Evolutionary conservation across 1,140 invertebrate species (phyloP), one percentile per base, ranked within the genome.

Genomic region (Lamellibrachia luymesi): DNA sequence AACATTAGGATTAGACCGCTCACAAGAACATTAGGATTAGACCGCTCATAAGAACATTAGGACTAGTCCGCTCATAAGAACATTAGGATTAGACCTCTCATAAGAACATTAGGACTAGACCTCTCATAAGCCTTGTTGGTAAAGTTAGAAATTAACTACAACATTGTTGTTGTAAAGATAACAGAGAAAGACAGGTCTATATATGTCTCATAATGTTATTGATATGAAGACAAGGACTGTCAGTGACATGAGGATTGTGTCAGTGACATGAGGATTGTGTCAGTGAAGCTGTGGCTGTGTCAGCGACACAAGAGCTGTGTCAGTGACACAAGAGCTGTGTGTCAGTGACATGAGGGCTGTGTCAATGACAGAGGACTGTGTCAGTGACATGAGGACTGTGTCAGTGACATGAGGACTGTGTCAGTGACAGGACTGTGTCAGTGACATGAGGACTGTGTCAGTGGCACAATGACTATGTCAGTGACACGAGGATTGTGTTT

Each of bases 381-480:
- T 80, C 17, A 22, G 6, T 80, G 64, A 80, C 64, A 80, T 22
- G 17, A 17, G 5, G 5, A 80, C 64, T 80, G 8, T 22, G 2
- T 80, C 17, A 17, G 5, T 17, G 13, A 80, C 64, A 80, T 22
- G 25, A 80, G 64, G 64, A 80, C 64, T 80, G 2, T 80, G 64
- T 80, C 17, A 80, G 64, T 80, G 64, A 10, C 64, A 80, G 64
- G 17, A 56, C 6, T 8, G 17, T 56, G 13, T 56, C 52, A 56
- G 52, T 13, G 25, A 91, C 4, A 25, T 49, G 56, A 64, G 5
- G 51, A 51, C 51, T 92, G 38, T 49, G 51, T 51, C 92, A 50
- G 92, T 10, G 91, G 22, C 17, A 50, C 27, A 93, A 90, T n/a
- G 92, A 93, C 90, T 13, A 92, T 80, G 13, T 80, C 6, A 80